Base-by-base conservation (phyloP, 2,888 invertebrate genomes). In the Parthenolecanium corni region DNA sequence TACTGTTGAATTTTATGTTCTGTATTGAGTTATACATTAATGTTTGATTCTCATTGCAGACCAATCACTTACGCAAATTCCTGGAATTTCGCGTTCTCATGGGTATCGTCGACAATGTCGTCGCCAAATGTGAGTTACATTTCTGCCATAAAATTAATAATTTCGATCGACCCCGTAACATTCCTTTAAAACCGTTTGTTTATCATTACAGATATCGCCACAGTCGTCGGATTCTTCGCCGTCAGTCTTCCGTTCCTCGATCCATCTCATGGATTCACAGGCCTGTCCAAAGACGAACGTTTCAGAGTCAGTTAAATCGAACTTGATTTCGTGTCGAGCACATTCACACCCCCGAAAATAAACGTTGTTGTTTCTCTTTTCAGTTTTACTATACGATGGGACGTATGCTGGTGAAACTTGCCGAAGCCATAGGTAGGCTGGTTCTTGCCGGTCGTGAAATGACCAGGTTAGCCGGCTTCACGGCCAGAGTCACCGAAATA, bases 311-410 rank as follows among this genome's bases (percentile, higher is more conserved):
- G 69, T 69, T 61, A 21, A 11, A 23, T 3, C 21, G 18, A 14
- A 21, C 23, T 49, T 21, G 18, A 2, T 18, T 49, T 49, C 12
- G 44, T 18, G 4, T 42, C 18, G n/a, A 16, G 5, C 44, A 14
- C 44, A 16, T 42, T 42, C 44, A 4, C n/a, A 18, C 4, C n/a
- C 18, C 44, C 44, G 44, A 42, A 38, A 4, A 23, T 21, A 21
- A 21, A 2, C n/a, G n/a, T 12, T n/a, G 21, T 20, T n/a, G 20
- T 49, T 5, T 16, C 38, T 51, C 25, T 40, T 72, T 69, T 1
- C 72, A 88, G 85, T 83, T 86, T 68, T 98, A 98, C 74, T 98
- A 98, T 76, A 91, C 92, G 18, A 94, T 90, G 76, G 98, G 97
- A 0, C 81, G 97, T 42, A 94, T 95, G 93, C 76, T 95, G 71